Conservation (phyloP, 2,113 vertebrate species). For the Equus quagga region DNA sequence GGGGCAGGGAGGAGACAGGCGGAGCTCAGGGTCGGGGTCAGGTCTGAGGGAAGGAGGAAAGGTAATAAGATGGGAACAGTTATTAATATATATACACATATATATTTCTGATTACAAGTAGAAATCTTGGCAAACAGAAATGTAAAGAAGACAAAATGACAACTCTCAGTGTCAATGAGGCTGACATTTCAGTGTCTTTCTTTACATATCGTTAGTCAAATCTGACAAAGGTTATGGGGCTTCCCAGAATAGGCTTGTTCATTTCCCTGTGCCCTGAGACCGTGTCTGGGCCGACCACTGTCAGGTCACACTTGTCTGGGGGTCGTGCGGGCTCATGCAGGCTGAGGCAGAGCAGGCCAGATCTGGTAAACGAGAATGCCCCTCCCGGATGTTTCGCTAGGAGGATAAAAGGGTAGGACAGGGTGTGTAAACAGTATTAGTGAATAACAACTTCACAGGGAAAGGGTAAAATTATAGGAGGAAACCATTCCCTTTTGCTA, state of each 20-base stretch:
- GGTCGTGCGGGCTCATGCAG: background rate
- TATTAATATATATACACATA: background rate
- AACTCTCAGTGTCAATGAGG: background rate
- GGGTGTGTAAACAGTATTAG: fast-evolving
- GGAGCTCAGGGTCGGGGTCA: background rate
- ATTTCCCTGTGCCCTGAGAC: too few relatives aligned
- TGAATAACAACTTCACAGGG: background rate
- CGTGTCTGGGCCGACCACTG: fast-evolving
- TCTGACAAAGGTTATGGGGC: background rate
- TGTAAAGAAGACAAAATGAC: background rate
- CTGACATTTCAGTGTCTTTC: background rate
- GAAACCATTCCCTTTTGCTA: background rate
- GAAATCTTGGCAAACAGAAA: background rate
- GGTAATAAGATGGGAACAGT: background rate
- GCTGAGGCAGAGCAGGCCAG: background rate
- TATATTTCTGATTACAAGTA: too few relatives aligned
- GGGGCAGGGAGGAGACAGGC: background rate
- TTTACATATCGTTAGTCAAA: background rate
- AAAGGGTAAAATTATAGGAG: background rate
- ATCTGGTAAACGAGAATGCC: too few relatives aligned
- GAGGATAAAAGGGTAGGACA: background rate
- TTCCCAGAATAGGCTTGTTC: background rate
- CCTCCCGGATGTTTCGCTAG: background rate
- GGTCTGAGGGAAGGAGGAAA: background rate
- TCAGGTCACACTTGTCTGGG: background rate